A percentile compares a stretch with the other conserved stretches of the same genome.
Evolutionary conservation across 2,888 invertebrate species (phyloP).

Genomic region (Ellobium chinense): DNA sequence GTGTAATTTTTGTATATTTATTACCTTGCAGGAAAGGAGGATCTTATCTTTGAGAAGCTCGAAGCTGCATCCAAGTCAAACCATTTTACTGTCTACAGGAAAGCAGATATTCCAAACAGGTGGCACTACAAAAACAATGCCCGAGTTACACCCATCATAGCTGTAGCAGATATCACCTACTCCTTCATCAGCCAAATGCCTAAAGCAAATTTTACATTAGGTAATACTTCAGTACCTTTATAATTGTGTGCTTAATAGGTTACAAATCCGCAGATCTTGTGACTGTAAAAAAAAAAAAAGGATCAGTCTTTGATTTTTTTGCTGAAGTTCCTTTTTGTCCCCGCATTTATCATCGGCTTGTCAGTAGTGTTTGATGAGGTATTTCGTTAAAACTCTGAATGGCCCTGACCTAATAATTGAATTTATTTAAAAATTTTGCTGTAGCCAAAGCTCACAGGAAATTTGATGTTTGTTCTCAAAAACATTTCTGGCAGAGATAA

Average conservation of each 20-base stretch:
- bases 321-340: no score
- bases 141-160: slow-evolving; percentile 73
- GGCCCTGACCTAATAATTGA: no score
- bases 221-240: no score
- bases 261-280: no score
- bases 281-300: neutral
- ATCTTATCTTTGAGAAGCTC: slow-evolving; percentile 60
- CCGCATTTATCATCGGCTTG: no score
- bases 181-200: slow-evolving; percentile 48
- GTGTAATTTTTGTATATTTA: neutral
- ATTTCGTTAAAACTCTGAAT: no score
- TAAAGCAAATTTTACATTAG: neutral
- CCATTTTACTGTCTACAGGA: slow-evolving; percentile 72
- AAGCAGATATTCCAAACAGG: slow-evolving; percentile 72
- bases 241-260: no score
- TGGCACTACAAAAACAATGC: slow-evolving; percentile 74
- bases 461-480: no score
- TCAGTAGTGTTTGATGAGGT: no score
- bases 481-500: no score
- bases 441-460: no score
- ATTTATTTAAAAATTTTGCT: no score
- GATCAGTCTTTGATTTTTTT: neutral
- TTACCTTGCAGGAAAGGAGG: slow-evolving; percentile 55
- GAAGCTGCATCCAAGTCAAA: slow-evolving; percentile 49
- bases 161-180: slow-evolving; percentile 70